Evolutionary conservation across 2,797 vertebrate genomes (phyloP).

Genomic region (Limnodromus scolopaceus): DNA sequence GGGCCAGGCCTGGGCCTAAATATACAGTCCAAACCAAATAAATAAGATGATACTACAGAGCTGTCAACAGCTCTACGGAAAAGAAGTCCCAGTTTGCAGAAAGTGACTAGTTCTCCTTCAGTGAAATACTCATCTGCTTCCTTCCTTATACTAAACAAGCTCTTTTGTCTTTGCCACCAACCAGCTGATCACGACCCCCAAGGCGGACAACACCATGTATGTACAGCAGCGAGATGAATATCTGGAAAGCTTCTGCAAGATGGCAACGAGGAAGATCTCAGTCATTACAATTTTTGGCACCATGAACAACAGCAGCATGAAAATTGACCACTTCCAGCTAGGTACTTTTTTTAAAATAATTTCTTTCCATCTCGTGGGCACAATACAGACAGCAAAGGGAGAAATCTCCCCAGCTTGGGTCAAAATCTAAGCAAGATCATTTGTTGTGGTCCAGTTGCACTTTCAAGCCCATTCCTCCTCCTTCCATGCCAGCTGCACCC

Average conservation of each 20-base stretch:
- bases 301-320: constrained; percentile 95
- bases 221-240: constrained; percentile 95
- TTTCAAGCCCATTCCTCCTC: background rate
- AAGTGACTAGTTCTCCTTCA: background rate
- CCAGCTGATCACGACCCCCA: constrained; percentile 93
- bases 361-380: background rate
- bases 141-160: constrained; percentile 21
- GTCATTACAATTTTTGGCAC: constrained; percentile 95
- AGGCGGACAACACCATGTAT: constrained; percentile 90
- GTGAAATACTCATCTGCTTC: background rate
- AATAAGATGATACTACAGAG: background rate
- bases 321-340: constrained; percentile 99
- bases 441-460: background rate
- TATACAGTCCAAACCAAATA: background rate
- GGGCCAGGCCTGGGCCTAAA: background rate
- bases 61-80: background rate
- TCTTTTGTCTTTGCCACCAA: constrained; percentile 53
- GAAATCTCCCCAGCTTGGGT: background rate
- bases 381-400: background rate
- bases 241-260: constrained; percentile 97
- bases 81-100: background rate
- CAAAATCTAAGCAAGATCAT: background rate
- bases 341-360: constrained; percentile 77
- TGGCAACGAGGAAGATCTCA: constrained; percentile 95
- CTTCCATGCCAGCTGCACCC: background rate